Evolutionary conservation across 1,140 invertebrate species (phyloP).

Genomic region (Heliconius eleuchia): DNA sequence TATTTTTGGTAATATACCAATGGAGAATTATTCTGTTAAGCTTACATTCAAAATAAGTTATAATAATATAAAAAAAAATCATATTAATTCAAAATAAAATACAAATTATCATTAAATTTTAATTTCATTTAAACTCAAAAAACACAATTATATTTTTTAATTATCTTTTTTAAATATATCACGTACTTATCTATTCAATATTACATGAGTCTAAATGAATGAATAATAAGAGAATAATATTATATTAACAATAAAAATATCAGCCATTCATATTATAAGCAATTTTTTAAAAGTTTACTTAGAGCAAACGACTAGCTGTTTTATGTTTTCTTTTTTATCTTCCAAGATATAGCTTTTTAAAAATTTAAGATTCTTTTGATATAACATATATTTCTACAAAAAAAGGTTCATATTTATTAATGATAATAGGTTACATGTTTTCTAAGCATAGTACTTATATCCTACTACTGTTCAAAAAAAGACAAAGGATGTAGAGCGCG

Average conservation of each 20-base stretch:
- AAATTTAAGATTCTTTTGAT: neutral
- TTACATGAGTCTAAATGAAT: no score
- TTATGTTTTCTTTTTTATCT: neutral
- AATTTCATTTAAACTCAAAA: neutral
- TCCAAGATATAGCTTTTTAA: neutral
- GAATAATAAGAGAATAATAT: neutral
- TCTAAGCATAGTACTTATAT: slow-evolving; percentile 26
- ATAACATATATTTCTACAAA: slow-evolving; percentile 17
- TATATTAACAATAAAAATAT: neutral
- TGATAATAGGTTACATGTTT: slow-evolving; percentile 36
- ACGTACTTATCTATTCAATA: no score
- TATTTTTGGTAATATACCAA: neutral
- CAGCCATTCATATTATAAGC: no score
- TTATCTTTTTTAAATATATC: no score
- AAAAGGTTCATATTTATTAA: slow-evolving; percentile 31
- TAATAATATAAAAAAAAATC: neutral
- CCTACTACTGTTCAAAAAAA: slow-evolving; percentile 50
- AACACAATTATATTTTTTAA: neutral
- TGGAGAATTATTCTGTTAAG: neutral
- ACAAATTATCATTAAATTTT: neutral
- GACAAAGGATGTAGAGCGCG: slow-evolving; percentile 38
- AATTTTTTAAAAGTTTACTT: no score
- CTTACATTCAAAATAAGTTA: neutral
- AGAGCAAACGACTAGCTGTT: no score
- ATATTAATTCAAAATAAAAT: neutral